phyloP scores from a whole-genome alignment of 2,797 vertebrate species.

The Saxicola maurus region DNA sequence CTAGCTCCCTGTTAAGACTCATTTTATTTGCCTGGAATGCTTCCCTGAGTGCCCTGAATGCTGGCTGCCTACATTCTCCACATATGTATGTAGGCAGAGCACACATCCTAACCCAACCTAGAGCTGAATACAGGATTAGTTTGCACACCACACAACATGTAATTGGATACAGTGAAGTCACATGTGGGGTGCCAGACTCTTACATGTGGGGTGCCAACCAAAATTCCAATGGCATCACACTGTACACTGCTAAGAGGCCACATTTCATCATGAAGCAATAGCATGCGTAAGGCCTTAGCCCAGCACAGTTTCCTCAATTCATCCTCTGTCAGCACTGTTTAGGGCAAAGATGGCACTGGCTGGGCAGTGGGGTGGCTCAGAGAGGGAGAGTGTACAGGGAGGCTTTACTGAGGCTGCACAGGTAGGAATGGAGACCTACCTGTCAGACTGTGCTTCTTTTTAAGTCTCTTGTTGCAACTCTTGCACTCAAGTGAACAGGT shows the following conservation, averaged over 20 bases:
- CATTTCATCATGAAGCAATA: not conserved
- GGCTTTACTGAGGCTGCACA: not conserved
- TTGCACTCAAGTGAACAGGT: not conserved
- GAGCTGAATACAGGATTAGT: not conserved
- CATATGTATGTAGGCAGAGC: not conserved
- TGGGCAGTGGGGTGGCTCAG: not conserved
- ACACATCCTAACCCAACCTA: not conserved
- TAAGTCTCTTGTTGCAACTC: not conserved
- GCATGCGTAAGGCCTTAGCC: not conserved
- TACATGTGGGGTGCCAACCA: not conserved
- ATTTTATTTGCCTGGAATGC: conserved; percentile 46
- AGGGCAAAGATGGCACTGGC: not conserved
- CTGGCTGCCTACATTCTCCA: not conserved
- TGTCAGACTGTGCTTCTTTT: rapidly evolving
- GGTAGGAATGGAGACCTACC: not conserved
- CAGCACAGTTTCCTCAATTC: not conserved
- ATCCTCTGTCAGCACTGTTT: not conserved
- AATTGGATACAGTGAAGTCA: not conserved
- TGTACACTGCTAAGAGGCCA: not conserved
- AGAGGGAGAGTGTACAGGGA: not conserved
- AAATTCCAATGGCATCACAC: not conserved
- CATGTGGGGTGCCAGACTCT: not conserved
- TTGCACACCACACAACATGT: not conserved
- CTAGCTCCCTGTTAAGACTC: conserved; percentile 35
- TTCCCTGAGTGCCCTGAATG: not conserved